Evolutionary conservation across 1,140 invertebrate genomes (phyloP), one percentile per base, ranked within the genome.

Genomic region (Popillia japonica): DNA sequence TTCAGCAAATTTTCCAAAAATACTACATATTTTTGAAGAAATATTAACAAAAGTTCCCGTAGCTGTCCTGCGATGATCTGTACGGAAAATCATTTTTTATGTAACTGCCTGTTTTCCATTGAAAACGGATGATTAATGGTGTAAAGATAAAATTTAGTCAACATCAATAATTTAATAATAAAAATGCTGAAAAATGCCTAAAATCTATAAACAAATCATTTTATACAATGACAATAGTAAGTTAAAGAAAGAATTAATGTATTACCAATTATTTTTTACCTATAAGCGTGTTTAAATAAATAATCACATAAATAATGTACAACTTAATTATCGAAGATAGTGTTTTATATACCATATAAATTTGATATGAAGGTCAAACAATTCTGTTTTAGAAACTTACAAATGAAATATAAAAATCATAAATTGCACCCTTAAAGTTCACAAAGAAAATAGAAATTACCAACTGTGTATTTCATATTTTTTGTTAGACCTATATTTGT

Each of bases 171-270:
- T 55, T 55, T 55, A 55, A 55, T 55, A 55, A 55, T 17, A 55
- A 55, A 55, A 55, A 55, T 55, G 48, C 17, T 55, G 48, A 55
- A 55, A 55, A 55, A 55, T 55, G 4, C 14, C 48, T 55, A 55
- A 55, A 55, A 55, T 20, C 48, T 55, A 55, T 55, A 55, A 55
- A 55, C 48, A 55, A 55, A n/a, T 55, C 11, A 55, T 55, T 55
- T 55, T 17, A 55, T 17, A 55, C 17, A 55, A 55, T 6, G 48
- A 55, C 48, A n/a, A 55, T n/a, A 55, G 11, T 55, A 55, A 7
- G 48, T 17, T 55, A 3, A 17, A 55, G 17, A 14, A 55, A 55
- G n/a, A 17, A 55, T 55, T n/a, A 55, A 55, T 34, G 4, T 34
- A 34, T 34, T 2, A 34, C 27, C 27, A 55, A 17, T 55, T 14